Base-by-base conservation (phyloP, 1,140 invertebrate species). In the Proales similis region DNA sequence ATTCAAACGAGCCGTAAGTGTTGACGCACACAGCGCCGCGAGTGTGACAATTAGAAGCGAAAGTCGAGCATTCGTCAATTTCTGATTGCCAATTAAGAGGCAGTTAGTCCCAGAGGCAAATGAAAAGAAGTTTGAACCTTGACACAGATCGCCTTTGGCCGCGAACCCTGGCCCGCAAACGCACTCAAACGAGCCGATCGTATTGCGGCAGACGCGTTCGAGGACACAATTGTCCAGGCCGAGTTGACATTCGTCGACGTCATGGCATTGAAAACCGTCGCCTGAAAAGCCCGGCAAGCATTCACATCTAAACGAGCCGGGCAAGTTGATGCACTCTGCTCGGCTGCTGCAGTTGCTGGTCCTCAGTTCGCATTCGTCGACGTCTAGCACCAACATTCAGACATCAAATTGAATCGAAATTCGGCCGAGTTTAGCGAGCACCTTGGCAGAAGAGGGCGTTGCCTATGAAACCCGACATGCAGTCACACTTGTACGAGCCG, bases 201-300 rank as follows among this genome's bases (percentile, higher is more conserved):
- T 47, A 42, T 63, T 63, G 32, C 27, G 20, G 42, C 61, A 63
- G 19, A 12, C 39, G 29, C 17, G n/a, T 9, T 36, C n/a, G 4
- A 26, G 3, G 27, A 12, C 17, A 26, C 61, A 63, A 14, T 47
- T 36, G 32, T 63, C 32, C 17, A 48, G 14, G 4, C 30, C 30
- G 29, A 63, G 19, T 7, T 17, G 5, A 19, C 61, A 63, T 48
- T 63, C 61, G 32, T 63, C 45, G 14, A 63, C 29, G 43, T 63
- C 61, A 46, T 3, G 12, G 17, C 57, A 61, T 42, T 42, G 2
- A 17, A 30, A 19, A 7, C 39, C 57, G 66, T 74, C 70, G 9
- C 71, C 72, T 47, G 63, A 67, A 62, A 68, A 48, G 12, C 61
- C 61, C 17, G 43, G 27, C 22, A n/a, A 1, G 29, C 61, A 63